Evolutionary conservation across 1,140 invertebrate species (phyloP).

Genomic region (Brachionus koreanus): DNA sequence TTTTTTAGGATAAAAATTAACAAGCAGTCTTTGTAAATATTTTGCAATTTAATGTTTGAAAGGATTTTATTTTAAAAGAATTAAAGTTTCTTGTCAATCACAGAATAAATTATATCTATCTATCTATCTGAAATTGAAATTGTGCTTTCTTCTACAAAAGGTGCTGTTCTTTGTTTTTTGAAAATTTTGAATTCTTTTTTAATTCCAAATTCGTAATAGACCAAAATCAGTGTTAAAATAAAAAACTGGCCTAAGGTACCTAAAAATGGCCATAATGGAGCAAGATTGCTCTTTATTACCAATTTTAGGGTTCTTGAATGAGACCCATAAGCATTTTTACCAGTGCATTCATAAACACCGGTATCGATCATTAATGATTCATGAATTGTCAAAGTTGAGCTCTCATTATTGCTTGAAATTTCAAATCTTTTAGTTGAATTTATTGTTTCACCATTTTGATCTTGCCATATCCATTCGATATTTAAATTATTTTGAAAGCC

Average conservation of each 20-base stretch:
- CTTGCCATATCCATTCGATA: conserved; percentile 24
- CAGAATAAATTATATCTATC: neutral
- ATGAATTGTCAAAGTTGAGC: conserved; percentile 1
- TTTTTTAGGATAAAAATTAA: too few species aligned
- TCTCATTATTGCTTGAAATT: neutral
- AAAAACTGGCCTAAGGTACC: conserved; percentile 11
- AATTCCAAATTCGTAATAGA: neutral
- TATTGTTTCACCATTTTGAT: neutral
- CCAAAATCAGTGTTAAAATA: neutral
- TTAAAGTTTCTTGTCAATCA: neutral
- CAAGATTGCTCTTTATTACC: conserved; percentile 9
- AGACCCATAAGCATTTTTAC: neutral
- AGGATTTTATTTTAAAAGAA: too few species aligned
- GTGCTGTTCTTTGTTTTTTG: neutral
- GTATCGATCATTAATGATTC: neutral
- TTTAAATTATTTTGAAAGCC: neutral
- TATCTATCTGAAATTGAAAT: neutral
- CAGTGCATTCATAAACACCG: neutral
- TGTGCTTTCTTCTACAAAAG: neutral
- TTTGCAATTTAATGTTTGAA: too few species aligned
- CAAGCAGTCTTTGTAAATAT: too few species aligned
- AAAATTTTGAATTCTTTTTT: neutral
- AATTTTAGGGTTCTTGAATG: neutral
- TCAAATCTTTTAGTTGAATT: neutral
- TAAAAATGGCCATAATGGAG: conserved; percentile 40